Evolutionary conservation across 2,888 invertebrate genomes (phyloP), one percentile per base, ranked within the genome.

Genomic region (Teleiodes luculella): DNA sequence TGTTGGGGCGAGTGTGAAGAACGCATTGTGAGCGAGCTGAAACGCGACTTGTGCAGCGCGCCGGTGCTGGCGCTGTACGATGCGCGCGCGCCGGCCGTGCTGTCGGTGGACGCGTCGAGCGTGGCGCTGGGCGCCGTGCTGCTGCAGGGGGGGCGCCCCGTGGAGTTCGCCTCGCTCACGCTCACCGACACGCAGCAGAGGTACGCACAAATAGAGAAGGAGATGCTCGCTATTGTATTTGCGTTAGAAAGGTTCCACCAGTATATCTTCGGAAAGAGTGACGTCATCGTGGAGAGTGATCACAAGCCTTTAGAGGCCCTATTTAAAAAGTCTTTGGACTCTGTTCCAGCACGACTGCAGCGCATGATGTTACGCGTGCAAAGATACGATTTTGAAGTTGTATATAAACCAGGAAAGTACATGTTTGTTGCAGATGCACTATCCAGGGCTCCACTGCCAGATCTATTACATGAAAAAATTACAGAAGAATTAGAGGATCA

Each of bases 201-300:
- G 5, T 65, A 65, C 18, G 66, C 68, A 0, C 66, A 67, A 50
- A 71, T 70, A 10, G 68, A 68, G 24, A 70, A 71, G 18, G 70
- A 70, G 36, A 41, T 71, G 56, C 31, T 68, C 1, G 68, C 67
- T 1, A 68, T 69, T 7, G 64, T 70, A 0, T 69, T 66, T 49
- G 69, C 64, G 0, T 30, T 53, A 1, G 64, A 65, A 33, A 37
- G 56, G 5, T 70, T 67, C 54, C 61, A 60, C n/a, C 66, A 68
- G 24, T 70, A 69, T 28, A 49, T 68, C 3, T 70, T 53, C 49
- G 72, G 68, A 2, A 56, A 53, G 11, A 52, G 16, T 7, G 53
- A 59, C 28, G 55, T 70, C 0, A 48, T 39, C 0, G 59, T 72
- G 0, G 59, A 71, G 20, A 61, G 62, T 0, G 70, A 72, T 46